These are phyloP conservation scores for Delichon dasypus DNA, from an alignment of 2,797 vertebrate genomes.

Conservation along the genomic window DNA sequence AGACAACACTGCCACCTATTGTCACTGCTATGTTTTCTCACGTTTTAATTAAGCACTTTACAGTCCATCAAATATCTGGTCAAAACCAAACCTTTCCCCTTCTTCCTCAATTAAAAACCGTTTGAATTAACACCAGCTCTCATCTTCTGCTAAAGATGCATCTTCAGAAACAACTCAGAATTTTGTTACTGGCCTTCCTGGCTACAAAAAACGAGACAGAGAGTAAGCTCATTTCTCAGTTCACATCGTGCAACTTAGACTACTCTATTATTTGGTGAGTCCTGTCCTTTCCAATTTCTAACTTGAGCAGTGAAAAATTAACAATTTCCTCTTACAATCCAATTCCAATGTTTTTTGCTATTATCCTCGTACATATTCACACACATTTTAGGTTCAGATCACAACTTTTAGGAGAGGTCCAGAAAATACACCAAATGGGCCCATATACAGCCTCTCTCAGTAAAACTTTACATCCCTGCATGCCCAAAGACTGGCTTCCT, in stretches of 20 bases:
- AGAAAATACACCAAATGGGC: neutral
- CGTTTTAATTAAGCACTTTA: neutral
- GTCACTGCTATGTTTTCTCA: neutral
- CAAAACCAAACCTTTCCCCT: neutral
- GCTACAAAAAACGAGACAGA: neutral
- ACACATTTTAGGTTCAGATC: neutral
- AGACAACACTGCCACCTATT: conserved; percentile 55
- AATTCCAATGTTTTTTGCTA: neutral
- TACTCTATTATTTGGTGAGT: neutral
- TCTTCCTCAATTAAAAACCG: neutral
- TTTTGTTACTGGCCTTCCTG: neutral
- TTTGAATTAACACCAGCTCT: neutral
- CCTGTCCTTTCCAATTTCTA: neutral
- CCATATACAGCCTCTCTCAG: neutral
- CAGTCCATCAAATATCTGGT: neutral
- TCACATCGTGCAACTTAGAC: neutral
- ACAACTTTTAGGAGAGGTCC: accelerated
- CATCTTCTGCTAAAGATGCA: neutral
- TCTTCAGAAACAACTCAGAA: neutral
- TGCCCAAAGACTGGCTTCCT: neutral
- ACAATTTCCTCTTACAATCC: neutral
- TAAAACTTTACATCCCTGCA: neutral
- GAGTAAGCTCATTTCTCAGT: neutral
- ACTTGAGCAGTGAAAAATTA: neutral
- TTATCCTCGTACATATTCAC: neutral